Base-by-base conservation (phyloP, 2,113 vertebrate genomes). In the Chaenocephalus aceratus region DNA sequence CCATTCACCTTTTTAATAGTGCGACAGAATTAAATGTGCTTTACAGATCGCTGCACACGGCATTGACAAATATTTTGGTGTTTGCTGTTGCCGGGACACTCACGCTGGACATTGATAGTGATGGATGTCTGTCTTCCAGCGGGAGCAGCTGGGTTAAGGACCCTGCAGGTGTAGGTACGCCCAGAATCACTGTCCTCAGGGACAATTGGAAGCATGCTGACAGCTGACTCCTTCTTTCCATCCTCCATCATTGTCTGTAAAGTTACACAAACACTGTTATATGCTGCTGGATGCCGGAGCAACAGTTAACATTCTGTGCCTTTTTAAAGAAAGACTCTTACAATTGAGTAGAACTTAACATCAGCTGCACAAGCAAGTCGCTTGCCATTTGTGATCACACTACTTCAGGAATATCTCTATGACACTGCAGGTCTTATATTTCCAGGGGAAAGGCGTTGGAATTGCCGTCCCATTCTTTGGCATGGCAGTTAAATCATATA, bases 101-200 rank as follows among this genome's bases (percentile, higher is more conserved):
- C 85, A 98, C 97, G 96, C 79, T 97, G 97, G 82, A 98, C 95
- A 48, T 93, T 97, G 82, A 98, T 93, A 14, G 96, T 96, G 89
- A 97, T 65, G 0, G 96, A 95, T 15, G 95, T 97, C 91, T 97
- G 96, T 73, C 94, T 95, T 26, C 97, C 97, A 11, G 94, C 95
- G 0, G 97, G 97, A 48, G 96, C 93, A 4, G 97, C 97, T 8
- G 89, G 94, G 89, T 97, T 98, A 52, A 95, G 88, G 67, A 97
- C 97, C 72, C 95, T 93, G 86, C 97, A 98, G 73, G 96, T 95
- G 86, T 96, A 96, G 53, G 94, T 96, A 77, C 96, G 95, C 62
- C 96, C 96, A 1, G 95, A 94, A 70, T 98, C 97, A 0, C 87
- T 93, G 60, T 95, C 95, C 84, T 96, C 96, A 1, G 97, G 96